Evolutionary conservation across 2,113 vertebrate genomes (phyloP).

Genomic region (Struthidea cinerea): DNA sequence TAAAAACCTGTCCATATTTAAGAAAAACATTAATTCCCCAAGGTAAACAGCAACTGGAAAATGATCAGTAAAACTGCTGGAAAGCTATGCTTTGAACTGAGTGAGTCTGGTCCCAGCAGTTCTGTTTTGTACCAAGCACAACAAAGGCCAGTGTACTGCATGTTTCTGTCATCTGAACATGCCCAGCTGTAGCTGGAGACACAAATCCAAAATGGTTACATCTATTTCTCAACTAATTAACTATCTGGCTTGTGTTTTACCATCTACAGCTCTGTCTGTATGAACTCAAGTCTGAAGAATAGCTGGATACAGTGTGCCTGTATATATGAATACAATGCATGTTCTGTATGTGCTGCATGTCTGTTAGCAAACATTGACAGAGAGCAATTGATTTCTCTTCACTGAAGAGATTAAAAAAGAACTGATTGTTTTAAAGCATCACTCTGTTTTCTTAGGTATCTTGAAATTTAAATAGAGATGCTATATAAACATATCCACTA

Average conservation of each 20-base stretch:
- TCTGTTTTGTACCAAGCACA: neutral
- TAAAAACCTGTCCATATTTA: neutral
- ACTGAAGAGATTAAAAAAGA: neutral
- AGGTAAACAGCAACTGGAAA: neutral
- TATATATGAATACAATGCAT: neutral
- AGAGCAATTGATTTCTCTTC: neutral
- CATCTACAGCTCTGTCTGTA: neutral
- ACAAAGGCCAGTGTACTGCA: neutral
- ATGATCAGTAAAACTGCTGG: neutral
- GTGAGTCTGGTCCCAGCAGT: neutral
- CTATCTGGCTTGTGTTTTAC: neutral
- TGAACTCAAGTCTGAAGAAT: neutral
- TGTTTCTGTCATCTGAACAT: neutral
- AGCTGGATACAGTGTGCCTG: neutral
- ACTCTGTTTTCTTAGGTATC: neutral
- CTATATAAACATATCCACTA: neutral
- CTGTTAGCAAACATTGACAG: neutral
- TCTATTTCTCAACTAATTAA: neutral
- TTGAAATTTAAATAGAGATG: neutral
- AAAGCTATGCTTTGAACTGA: neutral
- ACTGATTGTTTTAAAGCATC: neutral
- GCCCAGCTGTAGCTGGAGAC: neutral
- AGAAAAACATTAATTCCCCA: neutral
- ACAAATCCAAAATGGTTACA: neutral
- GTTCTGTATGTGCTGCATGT: neutral